These are phyloP conservation scores for Ctenoplectra terminalis DNA, from an alignment of 1,140 invertebrate species.

Conservation along the genomic window DNA sequence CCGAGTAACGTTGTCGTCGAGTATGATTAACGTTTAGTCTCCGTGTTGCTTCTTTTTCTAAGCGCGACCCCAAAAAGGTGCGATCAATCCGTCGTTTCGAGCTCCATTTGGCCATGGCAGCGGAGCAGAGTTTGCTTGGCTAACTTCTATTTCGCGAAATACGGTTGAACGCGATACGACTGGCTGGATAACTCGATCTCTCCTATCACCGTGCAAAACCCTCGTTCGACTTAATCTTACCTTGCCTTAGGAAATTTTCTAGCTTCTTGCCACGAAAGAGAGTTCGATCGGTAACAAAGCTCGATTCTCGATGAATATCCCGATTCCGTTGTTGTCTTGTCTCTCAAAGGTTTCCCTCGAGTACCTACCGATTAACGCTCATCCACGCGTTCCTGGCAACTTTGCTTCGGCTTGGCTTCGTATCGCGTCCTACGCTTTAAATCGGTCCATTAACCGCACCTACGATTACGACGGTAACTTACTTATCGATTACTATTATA, in stretches of 20 bases:
- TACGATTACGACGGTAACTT: slow-evolving; percentile 75
- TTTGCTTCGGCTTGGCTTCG: slow-evolving; percentile 5
- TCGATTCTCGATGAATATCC: not conserved
- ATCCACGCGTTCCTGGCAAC: slow-evolving; percentile 8
- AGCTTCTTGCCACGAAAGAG: too few species aligned
- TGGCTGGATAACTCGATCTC: too few species aligned
- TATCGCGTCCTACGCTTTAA: slow-evolving; percentile 70
- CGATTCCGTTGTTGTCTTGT: too few species aligned
- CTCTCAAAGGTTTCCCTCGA: slow-evolving; percentile 9
- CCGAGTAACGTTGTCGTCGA: slow-evolving; percentile 44
- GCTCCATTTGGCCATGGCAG: not conserved
- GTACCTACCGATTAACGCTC: slow-evolving; percentile 13
- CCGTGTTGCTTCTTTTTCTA: not conserved
- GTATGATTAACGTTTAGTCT: slow-evolving; percentile 39
- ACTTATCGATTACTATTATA: slow-evolving; percentile 80
- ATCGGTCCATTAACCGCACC: slow-evolving; percentile 73
- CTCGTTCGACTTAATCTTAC: too few species aligned
- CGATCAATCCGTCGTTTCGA: slow-evolving; percentile 31
- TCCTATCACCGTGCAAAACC: too few species aligned
- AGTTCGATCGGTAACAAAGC: too few species aligned
- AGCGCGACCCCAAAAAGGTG: not conserved
- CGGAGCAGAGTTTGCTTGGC: not conserved
- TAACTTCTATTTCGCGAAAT: not conserved
- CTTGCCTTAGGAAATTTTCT: too few species aligned
- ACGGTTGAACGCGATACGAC: not conserved